Base-by-base conservation (phyloP, 2,113 vertebrate genomes). In the Cacatua alba region DNA sequence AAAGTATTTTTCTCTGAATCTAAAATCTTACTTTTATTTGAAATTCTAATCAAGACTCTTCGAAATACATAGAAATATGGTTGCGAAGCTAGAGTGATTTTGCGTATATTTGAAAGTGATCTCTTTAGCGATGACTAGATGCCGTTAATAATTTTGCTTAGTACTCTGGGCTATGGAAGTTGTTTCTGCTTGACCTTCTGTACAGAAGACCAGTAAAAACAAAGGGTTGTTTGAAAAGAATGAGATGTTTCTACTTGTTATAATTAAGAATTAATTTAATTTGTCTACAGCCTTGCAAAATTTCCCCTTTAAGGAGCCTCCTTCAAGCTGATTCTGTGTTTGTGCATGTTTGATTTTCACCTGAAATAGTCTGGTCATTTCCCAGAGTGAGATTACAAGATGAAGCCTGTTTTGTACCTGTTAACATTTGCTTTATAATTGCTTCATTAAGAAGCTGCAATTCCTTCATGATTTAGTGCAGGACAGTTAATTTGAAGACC, bases 401-500 rank as follows among this genome's bases (percentile, higher is more conserved):
- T 85, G 39, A 1, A 82, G 43, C 46, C 39, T 92, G 55, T 67
- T 96, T 90, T 28, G n/a, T 75, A 44, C 46, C 46, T 64, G 35
- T 92, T 88, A 86, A 88, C 55, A 46, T 86, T 94, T 90, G 81
- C 72, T 67, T 88, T 74, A 35, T 88, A 92, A 92, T 80, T 86
- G 37, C 51, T 90, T 95, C 60, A 71, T 92, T 91, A 92, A 11
- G 11, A 68, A 78, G 55, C 60, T 5, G 2, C 37, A 33, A 23
- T 80, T 85, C 70, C 20, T 74, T 78, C 24, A 6, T 78, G 46
- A 41, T 80, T 90, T 67, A 80, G 71, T 37, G 35, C 68, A 77
- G 86, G 59, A 69, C 5, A 86, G 82, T 70, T 78, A 53, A 76
- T 88, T 52, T 82, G 67, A 82, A 93, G 62, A 72, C 57, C 8